A percentile compares a stretch with the other conserved stretches of the same genome.
Evolutionary conservation across 2,888 invertebrate species (phyloP).

Genomic region (Drosophila dives): DNA sequence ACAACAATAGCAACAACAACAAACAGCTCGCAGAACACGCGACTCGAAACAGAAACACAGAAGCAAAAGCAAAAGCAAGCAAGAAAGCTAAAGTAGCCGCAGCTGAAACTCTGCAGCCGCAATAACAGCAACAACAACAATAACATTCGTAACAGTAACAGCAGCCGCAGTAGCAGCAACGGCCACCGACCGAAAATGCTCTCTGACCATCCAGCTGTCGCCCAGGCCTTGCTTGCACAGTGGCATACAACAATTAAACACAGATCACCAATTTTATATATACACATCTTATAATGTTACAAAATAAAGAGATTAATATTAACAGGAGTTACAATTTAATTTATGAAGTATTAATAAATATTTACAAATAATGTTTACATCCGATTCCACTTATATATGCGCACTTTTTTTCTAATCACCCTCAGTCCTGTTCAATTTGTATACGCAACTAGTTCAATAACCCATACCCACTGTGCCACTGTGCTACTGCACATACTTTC

Average conservation of each 20-base stretch:
- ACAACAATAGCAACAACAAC: conserved; percentile 31
- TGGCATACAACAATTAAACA: conserved; percentile 14
- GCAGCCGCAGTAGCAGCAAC: conserved; percentile 31
- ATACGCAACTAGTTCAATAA: conserved; percentile 25
- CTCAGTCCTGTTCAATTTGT: background rate
- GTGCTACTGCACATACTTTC: conserved; percentile 34
- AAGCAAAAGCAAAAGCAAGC: conserved; percentile 40
- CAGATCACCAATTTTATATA: background rate
- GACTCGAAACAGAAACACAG: conserved; percentile 41
- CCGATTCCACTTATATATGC: background rate
- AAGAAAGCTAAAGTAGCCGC: conserved; percentile 50
- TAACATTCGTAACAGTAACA: conserved; percentile 25
- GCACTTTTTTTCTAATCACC: background rate
- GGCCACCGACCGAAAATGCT: conserved; percentile 48
- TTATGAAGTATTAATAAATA: background rate
- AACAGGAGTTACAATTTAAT: background rate
- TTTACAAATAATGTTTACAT: background rate
- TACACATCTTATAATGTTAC: background rate
- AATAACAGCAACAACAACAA: conserved; percentile 33
- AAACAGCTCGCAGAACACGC: conserved; percentile 56
- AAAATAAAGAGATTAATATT: background rate
- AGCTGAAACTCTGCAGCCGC: conserved; percentile 30
- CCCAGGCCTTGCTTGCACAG: conserved; percentile 42
- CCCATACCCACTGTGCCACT: conserved; percentile 51
- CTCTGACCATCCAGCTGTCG: conserved; percentile 78